Evolutionary conservation across 1,140 invertebrate species (phyloP), one percentile per base, ranked within the genome.

Genomic region (Hyles euphorbiae): DNA sequence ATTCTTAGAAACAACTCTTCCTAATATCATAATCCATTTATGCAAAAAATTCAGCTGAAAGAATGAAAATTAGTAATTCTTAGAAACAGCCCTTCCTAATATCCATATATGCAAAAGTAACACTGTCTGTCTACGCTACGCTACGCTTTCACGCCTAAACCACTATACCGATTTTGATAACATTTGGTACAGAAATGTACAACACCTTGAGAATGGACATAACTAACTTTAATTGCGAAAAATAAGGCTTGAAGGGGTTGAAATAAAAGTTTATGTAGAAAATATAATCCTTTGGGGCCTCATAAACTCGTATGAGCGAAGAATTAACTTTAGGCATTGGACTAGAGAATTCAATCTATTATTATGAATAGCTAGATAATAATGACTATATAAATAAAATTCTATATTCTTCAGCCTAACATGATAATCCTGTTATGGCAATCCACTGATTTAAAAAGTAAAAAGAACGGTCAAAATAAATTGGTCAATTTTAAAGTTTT

Each of bases 31-130:
- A 45, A 45, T 45, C 44, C 2, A 9, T 45, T 2, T 9, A 3
- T n/a, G 2, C 44, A 36, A 36, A n/a, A n/a, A n/a, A n/a, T 36
- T 36, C 3, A 36, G 36, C 7, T 36, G 7, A n/a, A n/a, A n/a
- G n/a, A n/a, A n/a, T 9, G 51, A 11, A 62, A 62, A n/a, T 12
- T 53, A 47, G 44, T n/a, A n/a, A n/a, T 44, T 32, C 50, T 44
- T 44, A 10, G n/a, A 32, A 9, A n/a, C n/a, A n/a, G n/a, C n/a
- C n/a, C n/a, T 2, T 3, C n/a, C n/a, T 8, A 45, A 2, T 45
- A 9, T 45, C 8, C n/a, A n/a, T n/a, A n/a, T n/a, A n/a, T n/a
- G n/a, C 22, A 22, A 22, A 22, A 22, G 22, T 1, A 1, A 22
- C 22, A 1, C 22, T 22, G 22, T 22, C 22, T 22, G 22, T 22